These are phyloP conservation scores for Mesodorylaimus sp. DNA, from an alignment of 2,888 invertebrate species.

Conservation along the genomic window DNA sequence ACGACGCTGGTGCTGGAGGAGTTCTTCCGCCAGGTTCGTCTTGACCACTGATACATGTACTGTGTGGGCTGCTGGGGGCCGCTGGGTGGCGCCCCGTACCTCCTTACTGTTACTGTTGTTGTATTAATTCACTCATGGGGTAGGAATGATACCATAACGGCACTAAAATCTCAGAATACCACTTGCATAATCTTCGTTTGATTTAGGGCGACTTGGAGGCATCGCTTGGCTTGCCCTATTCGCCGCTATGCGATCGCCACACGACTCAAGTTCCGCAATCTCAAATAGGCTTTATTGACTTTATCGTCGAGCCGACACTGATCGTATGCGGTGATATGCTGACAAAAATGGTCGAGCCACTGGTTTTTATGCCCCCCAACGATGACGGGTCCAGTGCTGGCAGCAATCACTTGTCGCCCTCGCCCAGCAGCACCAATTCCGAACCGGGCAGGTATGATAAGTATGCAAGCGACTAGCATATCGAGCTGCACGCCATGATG, in stretches of 20 bases:
- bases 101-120: background rate
- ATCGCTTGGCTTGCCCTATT: constrained; percentile 66
- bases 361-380: constrained; percentile 12
- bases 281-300: constrained; percentile 80
- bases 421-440: too few species aligned
- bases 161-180: too few species aligned
- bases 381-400: background rate
- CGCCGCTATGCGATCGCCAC: constrained; percentile 73
- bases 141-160: too few species aligned
- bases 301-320: constrained; percentile 82
- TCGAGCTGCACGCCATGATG: too few species aligned
- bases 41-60: background rate
- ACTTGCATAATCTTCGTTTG: too few species aligned
- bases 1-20: constrained; percentile 71
- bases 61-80: too few species aligned
- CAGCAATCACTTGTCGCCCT: too few species aligned
- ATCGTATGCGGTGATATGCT: constrained; percentile 71
- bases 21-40: constrained; percentile 65
- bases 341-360: constrained; percentile 38
- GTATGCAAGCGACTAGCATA: too few species aligned
- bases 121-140: too few species aligned
- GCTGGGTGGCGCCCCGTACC: too few species aligned
- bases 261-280: constrained; percentile 74
- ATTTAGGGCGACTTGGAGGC: constrained; percentile 58
- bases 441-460: too few species aligned